Percentiles rank a stretch among this genome's conserved stretches.
Evolutionary conservation across 2,113 vertebrate genomes (phyloP).

Genomic region (Campylomormyrus numenius): DNA sequence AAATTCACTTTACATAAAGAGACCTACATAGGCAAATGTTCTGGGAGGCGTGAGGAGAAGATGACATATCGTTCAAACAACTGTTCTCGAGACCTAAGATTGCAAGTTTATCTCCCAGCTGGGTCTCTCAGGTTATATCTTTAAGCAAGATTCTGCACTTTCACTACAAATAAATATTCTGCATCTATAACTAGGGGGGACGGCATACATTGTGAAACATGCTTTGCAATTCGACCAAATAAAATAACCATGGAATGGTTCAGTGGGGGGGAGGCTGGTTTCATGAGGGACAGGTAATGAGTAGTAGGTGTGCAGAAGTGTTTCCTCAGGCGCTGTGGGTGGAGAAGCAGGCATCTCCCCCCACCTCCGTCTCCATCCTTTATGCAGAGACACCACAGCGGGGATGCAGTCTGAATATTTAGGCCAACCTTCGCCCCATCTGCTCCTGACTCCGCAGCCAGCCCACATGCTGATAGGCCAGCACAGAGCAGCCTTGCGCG

Average conservation of each 20-base stretch:
- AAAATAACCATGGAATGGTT: not conserved
- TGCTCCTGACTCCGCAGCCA: not conserved
- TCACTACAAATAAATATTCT: not conserved
- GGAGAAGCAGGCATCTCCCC: not conserved
- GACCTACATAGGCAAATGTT: not conserved
- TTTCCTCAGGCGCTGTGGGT: not conserved
- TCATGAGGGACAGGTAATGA: not conserved
- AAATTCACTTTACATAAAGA: not conserved
- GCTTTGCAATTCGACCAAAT: not conserved
- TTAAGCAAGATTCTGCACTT: not conserved
- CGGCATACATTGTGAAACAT: not conserved
- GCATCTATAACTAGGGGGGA: not conserved
- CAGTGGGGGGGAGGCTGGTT: not conserved
- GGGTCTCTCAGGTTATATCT: not conserved
- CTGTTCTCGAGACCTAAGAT: not conserved
- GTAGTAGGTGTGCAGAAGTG: not conserved
- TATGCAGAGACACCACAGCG: conserved; percentile 17
- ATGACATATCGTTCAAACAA: not conserved
- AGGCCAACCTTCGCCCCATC: not conserved
- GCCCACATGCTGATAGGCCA: not conserved
- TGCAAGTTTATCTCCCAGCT: not conserved
- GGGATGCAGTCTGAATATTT: conserved; percentile 30
- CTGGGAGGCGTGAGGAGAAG: not conserved
- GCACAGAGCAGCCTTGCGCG: not conserved
- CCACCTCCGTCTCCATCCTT: not conserved